Evolutionary conservation across 1,140 invertebrate genomes (phyloP), one percentile per base, ranked within the genome.

Genomic region (Acromyrmex echinatior): DNA sequence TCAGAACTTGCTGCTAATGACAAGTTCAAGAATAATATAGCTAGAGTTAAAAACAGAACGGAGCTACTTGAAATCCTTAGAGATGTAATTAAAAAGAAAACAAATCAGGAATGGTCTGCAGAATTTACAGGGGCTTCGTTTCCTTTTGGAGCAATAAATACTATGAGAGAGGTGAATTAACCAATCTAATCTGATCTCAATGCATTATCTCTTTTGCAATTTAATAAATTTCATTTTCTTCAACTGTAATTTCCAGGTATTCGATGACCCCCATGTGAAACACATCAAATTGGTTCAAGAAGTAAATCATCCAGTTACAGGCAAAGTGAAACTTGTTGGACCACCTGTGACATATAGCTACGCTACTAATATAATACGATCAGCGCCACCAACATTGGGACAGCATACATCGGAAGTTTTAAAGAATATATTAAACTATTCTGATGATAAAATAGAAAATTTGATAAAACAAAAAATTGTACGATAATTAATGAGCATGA

Each of bases 141-240:
- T 93, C 98, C 99, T 3, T 98, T 97, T 94, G 99, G 98, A 0
- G 98, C 98, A 0, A 97, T 99, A 0, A 99, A 99, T 95, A 97
- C 96, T 18, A 97, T 99, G 92, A 94, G 96, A 80, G 96, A 99
- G 92, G 96, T 96, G 93, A 90, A 31, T 56, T 76, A 60, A 60
- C 14, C 12, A 39, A 31, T 12, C 35, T 58, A n/a, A 58, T 62
- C 45, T 79, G 18, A 81, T 58, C 60, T 74, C 25, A 28, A 28
- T 39, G 31, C 18, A 62, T 53, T 65, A 63, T 82, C 10, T 45
- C 39, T 12, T 45, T 21, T 77, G 90, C 2, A 80, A 56, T 31
- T 3, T 74, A 53, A 84, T 70, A 86, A 86, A 77, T 71, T 82
- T 31, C 6, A 16, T 35, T 18, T 60, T 60, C 16, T 70, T 76